These are phyloP conservation scores for Apodemus sylvaticus DNA, from an alignment of 2,113 vertebrate genomes.

Conservation along the genomic window DNA sequence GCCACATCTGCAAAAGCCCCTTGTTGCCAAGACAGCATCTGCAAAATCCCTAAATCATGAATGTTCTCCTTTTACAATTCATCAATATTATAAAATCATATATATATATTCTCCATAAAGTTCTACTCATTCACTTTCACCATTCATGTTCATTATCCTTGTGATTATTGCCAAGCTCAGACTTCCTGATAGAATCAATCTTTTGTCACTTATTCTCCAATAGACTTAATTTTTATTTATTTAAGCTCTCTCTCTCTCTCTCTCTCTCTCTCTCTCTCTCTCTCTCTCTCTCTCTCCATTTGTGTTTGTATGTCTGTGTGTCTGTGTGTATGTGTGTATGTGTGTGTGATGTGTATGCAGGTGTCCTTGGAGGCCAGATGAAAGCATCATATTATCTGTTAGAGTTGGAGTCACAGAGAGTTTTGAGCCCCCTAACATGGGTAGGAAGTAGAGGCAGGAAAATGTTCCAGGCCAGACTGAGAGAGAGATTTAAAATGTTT, in stretches of 20 bases:
- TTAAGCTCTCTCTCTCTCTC: not conserved
- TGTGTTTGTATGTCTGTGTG: not conserved
- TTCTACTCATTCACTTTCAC: not conserved
- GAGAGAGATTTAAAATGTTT: not conserved
- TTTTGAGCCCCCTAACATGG: not conserved
- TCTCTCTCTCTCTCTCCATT: not conserved
- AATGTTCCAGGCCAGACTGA: not conserved
- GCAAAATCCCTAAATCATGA: not conserved
- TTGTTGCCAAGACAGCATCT: not conserved
- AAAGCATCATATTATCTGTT: not conserved
- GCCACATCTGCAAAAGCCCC: not conserved
- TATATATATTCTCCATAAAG: not conserved
- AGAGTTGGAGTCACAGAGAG: no score
- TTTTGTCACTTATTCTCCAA: not conserved
- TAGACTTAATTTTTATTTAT: not conserved
- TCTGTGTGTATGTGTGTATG: not conserved
- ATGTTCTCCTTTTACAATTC: not conserved
- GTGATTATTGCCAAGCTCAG: not conserved
- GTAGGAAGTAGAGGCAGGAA: not conserved
- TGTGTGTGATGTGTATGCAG: not conserved
- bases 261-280: not conserved
- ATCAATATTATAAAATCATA: not conserved
- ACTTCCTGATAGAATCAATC: constrained; percentile 1
- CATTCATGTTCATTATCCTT: constrained; percentile 6
- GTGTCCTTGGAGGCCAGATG: not conserved